Percentiles rank a stretch among this genome's conserved stretches.
Evolutionary conservation across 2,888 invertebrate species (phyloP).

Genomic region (Protophormia terraenovae): DNA sequence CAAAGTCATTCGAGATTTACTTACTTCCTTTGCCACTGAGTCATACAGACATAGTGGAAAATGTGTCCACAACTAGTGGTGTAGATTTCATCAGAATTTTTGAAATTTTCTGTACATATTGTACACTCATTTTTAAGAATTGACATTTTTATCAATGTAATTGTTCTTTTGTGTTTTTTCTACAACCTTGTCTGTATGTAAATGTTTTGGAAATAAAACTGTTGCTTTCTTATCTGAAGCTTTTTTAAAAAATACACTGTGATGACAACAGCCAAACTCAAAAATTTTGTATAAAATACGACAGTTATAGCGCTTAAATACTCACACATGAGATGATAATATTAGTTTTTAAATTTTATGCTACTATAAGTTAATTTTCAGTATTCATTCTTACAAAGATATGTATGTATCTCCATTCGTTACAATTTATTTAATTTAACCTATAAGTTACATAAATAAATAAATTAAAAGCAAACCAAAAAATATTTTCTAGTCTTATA

Average conservation of each 20-base stretch:
- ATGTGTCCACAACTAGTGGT: slow-evolving; percentile 66
- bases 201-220: background rate
- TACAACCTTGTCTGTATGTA: background rate
- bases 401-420: too few relatives aligned
- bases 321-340: too few relatives aligned
- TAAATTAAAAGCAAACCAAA: too few relatives aligned
- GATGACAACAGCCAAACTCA: background rate
- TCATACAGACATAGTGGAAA: slow-evolving; percentile 59
- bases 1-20: background rate
- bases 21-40: slow-evolving; percentile 60
- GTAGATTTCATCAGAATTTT: slow-evolving; percentile 41
- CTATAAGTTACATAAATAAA: too few relatives aligned
- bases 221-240: background rate
- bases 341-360: too few relatives aligned
- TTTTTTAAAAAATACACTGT: background rate
- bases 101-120: slow-evolving; percentile 61
- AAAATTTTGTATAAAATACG: too few relatives aligned
- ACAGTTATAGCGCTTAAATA: too few relatives aligned
- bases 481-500: too few relatives aligned
- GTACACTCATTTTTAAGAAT: slow-evolving; percentile 34
- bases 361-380: too few relatives aligned
- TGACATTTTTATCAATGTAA: slow-evolving; percentile 26
- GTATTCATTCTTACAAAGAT: too few relatives aligned
- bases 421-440: too few relatives aligned
- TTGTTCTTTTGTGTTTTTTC: background rate